Conservation (phyloP, 2,797 vertebrate genomes). For the Pyrocephalus nanus region DNA sequence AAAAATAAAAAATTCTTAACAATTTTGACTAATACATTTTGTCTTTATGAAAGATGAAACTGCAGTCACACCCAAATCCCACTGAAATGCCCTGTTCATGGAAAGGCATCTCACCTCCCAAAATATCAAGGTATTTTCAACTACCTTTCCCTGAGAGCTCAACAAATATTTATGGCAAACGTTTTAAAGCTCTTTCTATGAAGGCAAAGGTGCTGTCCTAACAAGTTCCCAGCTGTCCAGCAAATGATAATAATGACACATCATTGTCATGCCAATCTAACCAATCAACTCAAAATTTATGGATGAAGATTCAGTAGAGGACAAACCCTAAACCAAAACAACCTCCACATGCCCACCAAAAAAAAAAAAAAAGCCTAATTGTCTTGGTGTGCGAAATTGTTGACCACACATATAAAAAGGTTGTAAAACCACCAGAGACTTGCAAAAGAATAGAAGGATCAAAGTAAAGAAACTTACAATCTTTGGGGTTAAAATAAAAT, state of each 20-base stretch:
- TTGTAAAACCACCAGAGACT: not conserved
- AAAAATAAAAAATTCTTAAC: not conserved
- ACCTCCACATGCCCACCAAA: too few relatives aligned
- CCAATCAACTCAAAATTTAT: too few relatives aligned
- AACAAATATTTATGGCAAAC: not conserved
- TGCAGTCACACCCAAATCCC: not conserved
- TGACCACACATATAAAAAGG: not conserved
- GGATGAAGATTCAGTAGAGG: too few relatives aligned
- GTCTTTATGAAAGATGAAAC: not conserved
- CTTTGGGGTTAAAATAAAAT: not conserved
- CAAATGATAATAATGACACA: not conserved
- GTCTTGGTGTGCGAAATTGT: not conserved
- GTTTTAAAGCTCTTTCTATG: not conserved
- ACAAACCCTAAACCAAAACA: too few relatives aligned
- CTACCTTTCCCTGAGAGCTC: not conserved
- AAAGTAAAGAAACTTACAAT: not conserved
- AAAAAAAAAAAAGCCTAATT: too few relatives aligned
- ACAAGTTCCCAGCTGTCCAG: not conserved
- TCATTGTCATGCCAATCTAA: fast-evolving
- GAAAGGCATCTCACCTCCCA: not conserved
- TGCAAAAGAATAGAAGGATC: too few relatives aligned
- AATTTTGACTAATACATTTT: not conserved
- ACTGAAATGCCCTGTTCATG: not conserved
- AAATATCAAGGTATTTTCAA: not conserved
- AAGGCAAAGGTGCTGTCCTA: not conserved